phyloP scores from a whole-genome alignment of 2,888 invertebrate genomes.

The Yponomeuta malinellus region DNA sequence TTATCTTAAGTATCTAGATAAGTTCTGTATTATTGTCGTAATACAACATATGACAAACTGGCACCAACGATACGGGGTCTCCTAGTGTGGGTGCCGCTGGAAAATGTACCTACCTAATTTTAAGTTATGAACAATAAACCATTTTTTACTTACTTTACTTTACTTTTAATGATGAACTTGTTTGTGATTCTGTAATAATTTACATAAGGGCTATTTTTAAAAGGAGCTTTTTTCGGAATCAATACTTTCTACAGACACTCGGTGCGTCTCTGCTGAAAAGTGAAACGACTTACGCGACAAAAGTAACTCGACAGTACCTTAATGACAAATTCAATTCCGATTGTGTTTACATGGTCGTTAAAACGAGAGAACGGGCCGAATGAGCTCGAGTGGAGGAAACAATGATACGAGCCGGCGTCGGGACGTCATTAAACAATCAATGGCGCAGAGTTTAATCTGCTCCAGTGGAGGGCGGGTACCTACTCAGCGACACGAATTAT shows the following conservation, averaged over 20 bases:
- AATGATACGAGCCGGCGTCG: constrained; percentile 27
- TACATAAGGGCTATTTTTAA: too few relatives aligned
- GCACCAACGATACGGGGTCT: too few relatives aligned
- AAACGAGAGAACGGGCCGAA: neutral
- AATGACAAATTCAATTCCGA: neutral
- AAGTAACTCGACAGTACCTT: neutral
- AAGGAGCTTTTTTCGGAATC: too few relatives aligned
- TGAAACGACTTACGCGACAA: neutral
- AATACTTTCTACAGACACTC: too few relatives aligned
- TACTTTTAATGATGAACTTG: neutral
- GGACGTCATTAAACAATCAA: constrained; percentile 40
- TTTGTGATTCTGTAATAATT: neutral
- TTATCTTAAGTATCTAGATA: too few relatives aligned
- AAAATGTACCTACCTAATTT: too few relatives aligned
- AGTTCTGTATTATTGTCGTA: too few relatives aligned
- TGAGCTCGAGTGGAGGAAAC: constrained; percentile 3
- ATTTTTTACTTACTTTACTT: too few relatives aligned
- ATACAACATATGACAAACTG: too few relatives aligned
- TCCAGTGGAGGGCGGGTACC: constrained; percentile 5
- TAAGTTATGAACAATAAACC: too few relatives aligned
- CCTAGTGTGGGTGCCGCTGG: too few relatives aligned
- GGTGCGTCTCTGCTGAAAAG: neutral
- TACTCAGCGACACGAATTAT: neutral
- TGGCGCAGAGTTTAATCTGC: constrained; percentile 30
- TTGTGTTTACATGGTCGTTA: constrained; percentile 8